Percentiles rank a stretch among this genome's conserved stretches.
Evolutionary conservation across 2,888 invertebrate species (phyloP).

Genomic region (Caenorhabditis doughertyi): DNA sequence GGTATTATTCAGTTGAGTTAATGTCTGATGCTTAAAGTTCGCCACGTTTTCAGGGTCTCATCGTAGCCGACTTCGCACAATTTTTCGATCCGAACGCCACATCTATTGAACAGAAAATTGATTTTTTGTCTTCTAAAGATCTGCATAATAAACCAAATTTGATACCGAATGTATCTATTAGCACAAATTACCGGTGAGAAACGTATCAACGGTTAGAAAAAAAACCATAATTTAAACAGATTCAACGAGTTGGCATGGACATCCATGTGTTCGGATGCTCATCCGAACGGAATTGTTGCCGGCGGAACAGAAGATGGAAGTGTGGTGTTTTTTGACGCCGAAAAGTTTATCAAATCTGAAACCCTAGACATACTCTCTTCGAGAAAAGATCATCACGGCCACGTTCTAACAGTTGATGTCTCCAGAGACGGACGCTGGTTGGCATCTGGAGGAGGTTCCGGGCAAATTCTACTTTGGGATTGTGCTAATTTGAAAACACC

Average conservation of each 20-base stretch:
- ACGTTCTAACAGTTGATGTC: conserved; percentile 60
- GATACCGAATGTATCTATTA: conserved; percentile 29
- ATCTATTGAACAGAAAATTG: conserved; percentile 53
- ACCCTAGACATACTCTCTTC: conserved; percentile 43
- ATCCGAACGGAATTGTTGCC: conserved; percentile 58
- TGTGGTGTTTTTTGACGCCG: conserved; percentile 64
- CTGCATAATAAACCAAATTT: conserved; percentile 21
- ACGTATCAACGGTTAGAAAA: not conserved
- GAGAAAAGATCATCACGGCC: conserved; percentile 60
- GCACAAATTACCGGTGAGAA: conserved; percentile 52
- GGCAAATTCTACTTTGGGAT: conserved; percentile 69
- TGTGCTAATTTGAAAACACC: conserved; percentile 62
- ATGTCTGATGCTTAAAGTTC: not conserved
- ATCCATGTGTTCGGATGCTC: conserved; percentile 47
- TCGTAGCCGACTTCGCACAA: conserved; percentile 66
- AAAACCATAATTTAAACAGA: conserved; percentile 23
- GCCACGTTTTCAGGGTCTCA: conserved; percentile 45
- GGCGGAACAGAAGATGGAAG: conserved; percentile 67
- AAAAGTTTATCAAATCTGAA: conserved; percentile 44
- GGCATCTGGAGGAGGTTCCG: conserved; percentile 59
- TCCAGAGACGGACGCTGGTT: conserved; percentile 64
- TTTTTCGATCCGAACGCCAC: conserved; percentile 62
- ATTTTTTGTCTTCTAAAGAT: conserved; percentile 32
- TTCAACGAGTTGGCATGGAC: conserved; percentile 65
- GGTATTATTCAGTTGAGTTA: conserved; percentile 25